Conservation (phyloP, 2,888 invertebrate species). For the Epirrita christyi region DNA sequence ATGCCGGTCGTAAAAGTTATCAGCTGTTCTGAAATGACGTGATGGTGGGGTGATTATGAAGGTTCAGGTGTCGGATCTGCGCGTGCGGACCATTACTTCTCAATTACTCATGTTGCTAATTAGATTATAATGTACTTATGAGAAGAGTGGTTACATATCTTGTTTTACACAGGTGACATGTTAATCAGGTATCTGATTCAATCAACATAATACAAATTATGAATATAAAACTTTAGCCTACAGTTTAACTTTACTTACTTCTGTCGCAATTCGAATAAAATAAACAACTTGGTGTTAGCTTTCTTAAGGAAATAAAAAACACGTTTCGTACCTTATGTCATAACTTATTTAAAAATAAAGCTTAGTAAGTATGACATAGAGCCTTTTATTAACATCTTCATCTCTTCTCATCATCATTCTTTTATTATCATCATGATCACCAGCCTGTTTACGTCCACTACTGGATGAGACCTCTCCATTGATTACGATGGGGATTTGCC, state of each 20-base stretch:
- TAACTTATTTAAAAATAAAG: too few relatives aligned
- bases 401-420: too few relatives aligned
- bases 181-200: neutral
- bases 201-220: neutral
- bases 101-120: constrained; percentile 28
- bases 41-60: constrained; percentile 62
- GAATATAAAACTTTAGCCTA: too few relatives aligned
- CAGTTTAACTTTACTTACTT: neutral
- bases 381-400: too few relatives aligned
- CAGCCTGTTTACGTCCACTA: too few relatives aligned
- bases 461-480: too few relatives aligned
- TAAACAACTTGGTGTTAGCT: constrained; percentile 1
- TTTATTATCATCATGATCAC: too few relatives aligned
- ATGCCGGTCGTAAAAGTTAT: constrained; percentile 59
- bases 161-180: neutral
- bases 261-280: constrained; percentile 4
- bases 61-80: constrained; percentile 59
- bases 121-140: constrained; percentile 5
- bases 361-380: too few relatives aligned
- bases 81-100: constrained; percentile 56
- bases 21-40: constrained; percentile 55
- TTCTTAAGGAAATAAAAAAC: neutral
- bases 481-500: too few relatives aligned
- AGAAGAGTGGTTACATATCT: neutral
- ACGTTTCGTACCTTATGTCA: too few relatives aligned